phyloP scores from a whole-genome alignment of 2,113 vertebrate species.

The Cavia porcellus region DNA sequence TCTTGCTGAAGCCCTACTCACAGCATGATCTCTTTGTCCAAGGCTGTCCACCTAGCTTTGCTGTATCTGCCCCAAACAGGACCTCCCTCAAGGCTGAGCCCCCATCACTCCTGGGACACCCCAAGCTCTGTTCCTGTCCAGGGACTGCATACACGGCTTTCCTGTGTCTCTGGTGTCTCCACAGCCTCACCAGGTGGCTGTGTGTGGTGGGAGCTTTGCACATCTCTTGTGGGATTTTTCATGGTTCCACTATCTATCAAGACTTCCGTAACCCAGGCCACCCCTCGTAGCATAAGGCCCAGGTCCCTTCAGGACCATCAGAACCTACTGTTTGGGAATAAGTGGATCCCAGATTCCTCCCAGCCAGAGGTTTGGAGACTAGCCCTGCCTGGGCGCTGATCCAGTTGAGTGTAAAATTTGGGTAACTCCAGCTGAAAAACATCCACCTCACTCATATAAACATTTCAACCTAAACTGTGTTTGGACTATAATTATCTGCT shows the following conservation, averaged over 20 bases:
- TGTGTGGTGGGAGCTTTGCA: not conserved
- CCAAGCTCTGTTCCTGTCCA: not conserved
- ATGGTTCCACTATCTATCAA: not conserved
- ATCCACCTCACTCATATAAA: not conserved
- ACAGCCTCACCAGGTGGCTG: not conserved
- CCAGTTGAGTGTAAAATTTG: not conserved
- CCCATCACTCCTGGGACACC: accelerated
- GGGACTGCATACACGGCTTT: not conserved
- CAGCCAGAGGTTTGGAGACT: not conserved
- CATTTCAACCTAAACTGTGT: not conserved
- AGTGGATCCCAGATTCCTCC: not conserved
- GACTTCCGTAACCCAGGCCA: not conserved
- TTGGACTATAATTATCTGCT: not conserved
- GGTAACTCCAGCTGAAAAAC: not conserved
- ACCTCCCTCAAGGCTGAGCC: accelerated
- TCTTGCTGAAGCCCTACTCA: not conserved
- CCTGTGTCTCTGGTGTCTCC: no score
- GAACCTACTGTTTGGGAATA: not conserved
- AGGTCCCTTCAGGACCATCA: not conserved
- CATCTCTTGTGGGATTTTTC: not conserved
- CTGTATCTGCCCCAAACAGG: not conserved
- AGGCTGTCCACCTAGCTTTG: not conserved
- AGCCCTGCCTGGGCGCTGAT: not conserved
- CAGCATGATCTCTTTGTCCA: accelerated
- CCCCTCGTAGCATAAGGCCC: accelerated